phyloP scores from a whole-genome alignment of 2,797 vertebrate species.

The Phataginus tricuspis region DNA sequence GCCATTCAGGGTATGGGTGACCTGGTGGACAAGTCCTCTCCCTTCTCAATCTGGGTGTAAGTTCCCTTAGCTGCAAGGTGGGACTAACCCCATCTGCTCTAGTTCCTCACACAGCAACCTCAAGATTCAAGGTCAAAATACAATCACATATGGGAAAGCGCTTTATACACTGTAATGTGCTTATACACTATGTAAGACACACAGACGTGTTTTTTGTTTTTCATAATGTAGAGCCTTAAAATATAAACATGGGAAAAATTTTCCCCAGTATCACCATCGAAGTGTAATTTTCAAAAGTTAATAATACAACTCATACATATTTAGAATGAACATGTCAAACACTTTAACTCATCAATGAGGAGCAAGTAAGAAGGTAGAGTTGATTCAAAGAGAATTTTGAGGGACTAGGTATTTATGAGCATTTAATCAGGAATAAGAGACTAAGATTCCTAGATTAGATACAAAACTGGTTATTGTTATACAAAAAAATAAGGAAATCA shows the following conservation, averaged over 20 bases:
- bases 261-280: background rate
- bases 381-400: background rate
- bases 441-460: background rate
- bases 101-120: background rate
- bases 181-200: background rate
- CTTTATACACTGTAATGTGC: background rate
- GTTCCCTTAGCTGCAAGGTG: background rate
- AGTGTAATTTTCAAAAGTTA: background rate
- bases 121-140: conserved; percentile 20
- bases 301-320: conserved; percentile 5
- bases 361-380: background rate
- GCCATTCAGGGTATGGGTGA: background rate
- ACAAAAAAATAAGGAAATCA: background rate
- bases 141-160: background rate
- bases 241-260: background rate
- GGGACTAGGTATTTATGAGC: background rate
- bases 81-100: background rate
- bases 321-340: background rate
- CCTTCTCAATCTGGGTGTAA: background rate
- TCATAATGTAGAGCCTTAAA: too few species aligned
- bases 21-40: background rate
- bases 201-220: background rate
- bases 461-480: background rate
- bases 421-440: conserved; percentile 34
- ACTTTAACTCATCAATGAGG: background rate